These are phyloP conservation scores for Embidobia sp. DNA, from an alignment of 2,888 invertebrate species.

Conservation along the genomic window DNA sequence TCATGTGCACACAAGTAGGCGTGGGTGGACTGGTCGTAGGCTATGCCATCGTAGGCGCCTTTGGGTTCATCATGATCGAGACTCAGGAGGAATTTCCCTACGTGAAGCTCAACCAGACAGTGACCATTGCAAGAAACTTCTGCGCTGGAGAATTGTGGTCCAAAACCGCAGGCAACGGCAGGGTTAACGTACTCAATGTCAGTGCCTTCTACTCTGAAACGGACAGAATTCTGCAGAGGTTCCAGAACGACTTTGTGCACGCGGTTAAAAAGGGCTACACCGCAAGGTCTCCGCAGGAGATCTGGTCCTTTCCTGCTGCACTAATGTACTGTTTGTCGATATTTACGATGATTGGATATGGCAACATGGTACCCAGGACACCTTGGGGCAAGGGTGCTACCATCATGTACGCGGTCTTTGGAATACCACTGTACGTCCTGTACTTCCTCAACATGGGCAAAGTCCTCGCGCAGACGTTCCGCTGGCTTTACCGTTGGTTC, in stretches of 20 bases:
- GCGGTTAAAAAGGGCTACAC: constrained; percentile 88
- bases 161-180: constrained; percentile 83
- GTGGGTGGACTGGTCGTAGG: constrained; percentile 93
- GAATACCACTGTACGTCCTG: constrained; percentile 92
- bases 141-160: constrained; percentile 87
- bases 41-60: constrained; percentile 92
- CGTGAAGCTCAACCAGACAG: constrained; percentile 69
- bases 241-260: constrained; percentile 86
- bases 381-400: constrained; percentile 92
- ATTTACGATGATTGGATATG: constrained; percentile 96
- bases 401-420: constrained; percentile 92
- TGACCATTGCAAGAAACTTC: constrained; percentile 82
- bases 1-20: constrained; percentile 91
- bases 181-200: constrained; percentile 86
- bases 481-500: constrained; percentile 80
- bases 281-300: constrained; percentile 83
- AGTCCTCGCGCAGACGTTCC: constrained; percentile 90
- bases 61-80: constrained; percentile 91
- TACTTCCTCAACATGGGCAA: constrained; percentile 96
- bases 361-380: constrained; percentile 92
- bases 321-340: constrained; percentile 94
- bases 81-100: constrained; percentile 83
- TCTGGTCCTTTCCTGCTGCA: constrained; percentile 94
- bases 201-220: constrained; percentile 85
- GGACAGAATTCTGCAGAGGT: constrained; percentile 85